Base-by-base conservation (phyloP, 2,888 invertebrate species). In the Lithophane leautieri region DNA sequence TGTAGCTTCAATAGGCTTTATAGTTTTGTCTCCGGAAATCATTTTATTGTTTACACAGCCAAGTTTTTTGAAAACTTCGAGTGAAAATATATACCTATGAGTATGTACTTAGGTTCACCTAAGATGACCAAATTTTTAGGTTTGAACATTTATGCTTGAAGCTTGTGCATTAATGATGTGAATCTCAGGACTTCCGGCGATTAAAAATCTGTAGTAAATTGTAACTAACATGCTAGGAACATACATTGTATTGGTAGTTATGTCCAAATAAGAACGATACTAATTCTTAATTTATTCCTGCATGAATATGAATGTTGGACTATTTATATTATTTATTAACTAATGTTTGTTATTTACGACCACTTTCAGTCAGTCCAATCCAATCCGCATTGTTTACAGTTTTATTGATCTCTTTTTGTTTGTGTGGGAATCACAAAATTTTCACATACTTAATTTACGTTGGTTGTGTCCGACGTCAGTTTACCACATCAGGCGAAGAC, bases 401-500 rank as follows among this genome's bases (percentile, higher is more conserved):
- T 71, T 44, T 63, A 73, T 77, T 66, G 75, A 83, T 81, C 63
- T 40, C 50, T 68, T 44, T 75, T 76, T 73, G 58, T 68, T 71
- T 73, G 47, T 71, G 73, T 80, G 75, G 60, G 70, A 86, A 77
- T 44, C 52, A 65, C 25, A 1, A 61, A n/a, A 50, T 67, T n/a
- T 80, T 80, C 78, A 71, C 72, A 83, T 56, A 34, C 34, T 6
- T 34, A 52, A 34, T 77, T 76, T 58, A 50, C 42, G 63, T 58
- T 67, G 62, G 58, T 52, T 60, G 68, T 34, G n/a, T 70, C 60
- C 66, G 34, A 34, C 34, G 34, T 6, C 34, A 3, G 70, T 71
- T 86, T 81, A 65, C 81, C 77, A 80, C 78, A 83, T 85, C 73
- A 70, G 63, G 76, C 56, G n/a, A 66, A 75, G 68, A 77, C 89